Evolutionary conservation across 2,113 vertebrate species (phyloP).

Genomic region (Pseudorhombus dupliciocellatus): DNA sequence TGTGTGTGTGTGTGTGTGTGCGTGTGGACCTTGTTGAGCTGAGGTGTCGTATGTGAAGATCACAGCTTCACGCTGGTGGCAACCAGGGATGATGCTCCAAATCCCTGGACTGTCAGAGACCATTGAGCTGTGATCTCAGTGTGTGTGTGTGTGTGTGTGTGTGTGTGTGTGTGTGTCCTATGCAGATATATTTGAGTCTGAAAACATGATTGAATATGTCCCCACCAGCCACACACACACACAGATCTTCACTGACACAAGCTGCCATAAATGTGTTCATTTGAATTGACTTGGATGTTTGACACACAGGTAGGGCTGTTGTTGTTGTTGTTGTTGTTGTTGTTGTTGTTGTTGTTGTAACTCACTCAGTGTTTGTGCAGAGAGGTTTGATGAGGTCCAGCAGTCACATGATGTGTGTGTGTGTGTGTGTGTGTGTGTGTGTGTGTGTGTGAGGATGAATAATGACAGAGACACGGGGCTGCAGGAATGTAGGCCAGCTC

Average conservation of each 20-base stretch:
- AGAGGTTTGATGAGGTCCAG: too few relatives aligned
- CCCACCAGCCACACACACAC: slow-evolving; percentile 11
- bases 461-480: slow-evolving; percentile 32
- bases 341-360: too few relatives aligned
- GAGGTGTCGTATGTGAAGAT: slow-evolving; percentile 80
- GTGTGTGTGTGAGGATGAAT: slow-evolving; percentile 23
- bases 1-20: slow-evolving; percentile 55
- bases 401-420: too few relatives aligned
- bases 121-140: slow-evolving; percentile 63
- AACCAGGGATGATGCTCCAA: slow-evolving; percentile 70
- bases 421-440: too few relatives aligned
- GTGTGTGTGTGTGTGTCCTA: slow-evolving; percentile 10
- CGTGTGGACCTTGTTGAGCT: slow-evolving; percentile 63
- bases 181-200: slow-evolving; percentile 53
- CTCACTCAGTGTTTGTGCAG: too few relatives aligned
- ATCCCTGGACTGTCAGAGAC: slow-evolving; percentile 65
- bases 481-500: slow-evolving; percentile 60
- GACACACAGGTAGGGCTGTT: too few relatives aligned
- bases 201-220: too few relatives aligned
- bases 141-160: background rate
- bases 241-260: background rate
- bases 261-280: too few relatives aligned
- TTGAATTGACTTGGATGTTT: too few relatives aligned
- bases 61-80: slow-evolving; percentile 69
- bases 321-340: too few relatives aligned